These are phyloP conservation scores for Melopsittacus undulatus DNA, from an alignment of 2,797 vertebrate genomes.

Conservation along the genomic window DNA sequence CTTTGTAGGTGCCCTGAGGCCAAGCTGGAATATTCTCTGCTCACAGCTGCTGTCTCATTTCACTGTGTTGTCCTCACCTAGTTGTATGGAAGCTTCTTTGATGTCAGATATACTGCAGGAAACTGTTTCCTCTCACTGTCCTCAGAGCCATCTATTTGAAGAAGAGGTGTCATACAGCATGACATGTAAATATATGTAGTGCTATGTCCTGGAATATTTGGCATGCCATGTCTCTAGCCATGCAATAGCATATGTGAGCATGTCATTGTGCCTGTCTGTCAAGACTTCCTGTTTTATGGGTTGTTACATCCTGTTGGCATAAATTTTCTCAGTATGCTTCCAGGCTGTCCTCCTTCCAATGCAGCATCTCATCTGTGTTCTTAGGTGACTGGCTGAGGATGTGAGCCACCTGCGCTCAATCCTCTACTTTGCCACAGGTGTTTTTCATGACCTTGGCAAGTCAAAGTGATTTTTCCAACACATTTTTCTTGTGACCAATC, in stretches of 20 bases:
- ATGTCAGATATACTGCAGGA: not conserved
- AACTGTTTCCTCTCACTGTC: not conserved
- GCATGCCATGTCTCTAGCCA: not conserved
- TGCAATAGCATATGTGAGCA: not conserved
- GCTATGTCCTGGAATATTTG: not conserved
- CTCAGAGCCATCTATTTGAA: not conserved
- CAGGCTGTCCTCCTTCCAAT: not conserved
- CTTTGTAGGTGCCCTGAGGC: not conserved
- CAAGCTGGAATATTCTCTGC: not conserved
- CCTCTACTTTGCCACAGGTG: not conserved
- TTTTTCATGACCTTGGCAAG: not conserved
- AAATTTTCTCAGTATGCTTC: not conserved
- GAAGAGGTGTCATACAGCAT: not conserved
- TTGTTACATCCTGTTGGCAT: not conserved
- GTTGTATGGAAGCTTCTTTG: not conserved
- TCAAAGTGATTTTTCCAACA: not conserved
- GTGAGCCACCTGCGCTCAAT: not conserved
- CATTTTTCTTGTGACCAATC: not conserved
- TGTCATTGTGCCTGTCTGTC: not conserved
- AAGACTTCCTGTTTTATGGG: not conserved
- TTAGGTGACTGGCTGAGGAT: not conserved
- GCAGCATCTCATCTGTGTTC: not conserved
- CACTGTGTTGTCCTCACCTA: not conserved
- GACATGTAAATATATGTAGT: accelerated
- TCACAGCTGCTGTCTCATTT: not conserved